Evolutionary conservation across 2,888 invertebrate genomes (phyloP), one percentile per base, ranked within the genome.

Genomic region (Caenorhabditis panamensis): DNA sequence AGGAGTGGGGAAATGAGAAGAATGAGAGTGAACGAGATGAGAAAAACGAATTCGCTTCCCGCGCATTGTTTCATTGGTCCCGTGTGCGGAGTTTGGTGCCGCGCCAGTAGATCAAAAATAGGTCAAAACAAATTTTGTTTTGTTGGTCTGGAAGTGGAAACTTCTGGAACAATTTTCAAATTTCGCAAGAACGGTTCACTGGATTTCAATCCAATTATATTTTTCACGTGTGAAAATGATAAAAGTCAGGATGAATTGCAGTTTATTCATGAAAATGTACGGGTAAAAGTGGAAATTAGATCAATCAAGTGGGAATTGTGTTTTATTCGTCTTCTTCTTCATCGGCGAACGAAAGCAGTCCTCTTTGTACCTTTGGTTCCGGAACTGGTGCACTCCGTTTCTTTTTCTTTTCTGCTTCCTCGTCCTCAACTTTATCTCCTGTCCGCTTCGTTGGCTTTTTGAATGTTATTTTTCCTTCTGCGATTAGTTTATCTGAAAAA

Each of bases 391-490:
- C 51, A 47, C 37, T 62, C 53, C 13, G 5, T 13, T 76, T 69
- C 56, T 66, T 56, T 51, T 82, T 76, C 49, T 82, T 61, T 62
- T 83, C 73, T 64, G 75, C 68, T 16, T 53, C 67, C 11, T 85
- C 80, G 18, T 72, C 79, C 6, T 68, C 69, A 9, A 28, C 72
- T 16, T 58, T 62, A 11, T 83, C 83, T 9, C 75, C 82, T n/a
- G 47, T 61, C 24, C 89, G 78, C 82, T 89, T 89, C 47, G 62
- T 73, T 9, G 88, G 89, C 67, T 89, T 89, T 58, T 88, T 88
- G 82, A 89, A 89, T 8, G 83, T 87, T 59, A 89, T 89, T 61
- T 86, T 86, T 18, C 89, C 88, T 22, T 88, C 86, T 3, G 86
- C 86, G 18, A 89, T 89, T 54, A 85, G 83, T 54, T 85, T 82